Conservation (phyloP, 2,113 vertebrate genomes). For the Crotophaga sulcirostris region DNA sequence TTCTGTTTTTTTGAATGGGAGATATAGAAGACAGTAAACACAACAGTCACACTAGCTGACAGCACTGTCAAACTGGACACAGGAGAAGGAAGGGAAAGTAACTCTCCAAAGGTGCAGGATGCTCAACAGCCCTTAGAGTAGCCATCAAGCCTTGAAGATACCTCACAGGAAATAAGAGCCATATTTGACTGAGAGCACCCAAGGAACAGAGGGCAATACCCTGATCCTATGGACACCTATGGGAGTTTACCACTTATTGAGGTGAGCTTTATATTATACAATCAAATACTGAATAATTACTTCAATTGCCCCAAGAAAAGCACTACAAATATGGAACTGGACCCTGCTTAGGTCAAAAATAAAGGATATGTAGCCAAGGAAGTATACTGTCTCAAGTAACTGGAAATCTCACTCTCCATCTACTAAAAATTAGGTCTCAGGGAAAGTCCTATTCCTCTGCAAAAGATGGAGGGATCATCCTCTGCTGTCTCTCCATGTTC, state of each 20-base stretch:
- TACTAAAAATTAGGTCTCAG: not conserved
- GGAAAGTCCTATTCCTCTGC: not conserved
- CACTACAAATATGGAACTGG: not conserved
- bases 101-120: fast-evolving
- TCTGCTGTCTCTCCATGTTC: fast-evolving
- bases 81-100: not conserved
- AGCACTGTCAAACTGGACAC: not conserved
- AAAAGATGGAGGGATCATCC: not conserved
- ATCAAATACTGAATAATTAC: not conserved
- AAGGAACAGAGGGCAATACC: not conserved
- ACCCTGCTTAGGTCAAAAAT: not conserved
- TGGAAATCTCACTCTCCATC: not conserved
- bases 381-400: not conserved
- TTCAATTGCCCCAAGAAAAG: not conserved
- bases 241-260: not conserved
- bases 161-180: not conserved
- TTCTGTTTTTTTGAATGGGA: not conserved
- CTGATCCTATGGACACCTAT: not conserved
- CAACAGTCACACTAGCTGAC: not conserved
- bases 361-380: not conserved
- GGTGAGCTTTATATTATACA: not conserved
- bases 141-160: not conserved
- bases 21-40: not conserved
- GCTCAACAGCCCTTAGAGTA: not conserved
- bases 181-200: not conserved